Evolutionary conservation across 1,140 invertebrate species (phyloP).

Genomic region (Cepaea nemoralis): DNA sequence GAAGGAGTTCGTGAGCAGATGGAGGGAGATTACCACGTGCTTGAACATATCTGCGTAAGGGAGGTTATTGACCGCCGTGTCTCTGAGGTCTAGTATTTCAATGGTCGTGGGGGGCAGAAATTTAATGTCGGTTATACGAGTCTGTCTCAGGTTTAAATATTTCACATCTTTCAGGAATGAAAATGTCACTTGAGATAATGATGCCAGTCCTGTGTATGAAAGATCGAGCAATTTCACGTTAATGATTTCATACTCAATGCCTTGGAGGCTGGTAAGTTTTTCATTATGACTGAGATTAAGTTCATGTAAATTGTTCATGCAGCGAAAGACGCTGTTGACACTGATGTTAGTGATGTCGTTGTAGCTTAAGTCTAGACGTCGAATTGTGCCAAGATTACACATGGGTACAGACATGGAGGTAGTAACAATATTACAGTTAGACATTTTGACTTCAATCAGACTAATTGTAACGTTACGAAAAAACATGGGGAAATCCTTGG

Average conservation of each 20-base stretch:
- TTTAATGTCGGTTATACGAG: not conserved
- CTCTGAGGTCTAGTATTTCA: not conserved
- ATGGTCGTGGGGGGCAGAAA: not conserved
- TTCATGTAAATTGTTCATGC: not conserved
- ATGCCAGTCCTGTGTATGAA: not conserved
- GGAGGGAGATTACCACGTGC: not conserved
- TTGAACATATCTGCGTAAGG: slow-evolving; percentile 10
- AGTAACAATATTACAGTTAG: not conserved
- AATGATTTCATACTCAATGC: not conserved
- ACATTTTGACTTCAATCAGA: not conserved
- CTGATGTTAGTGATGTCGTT: not conserved
- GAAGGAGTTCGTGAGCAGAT: slow-evolving; percentile 13
- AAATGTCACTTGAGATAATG: not conserved
- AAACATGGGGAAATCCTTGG: not conserved
- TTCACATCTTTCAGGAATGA: not conserved
- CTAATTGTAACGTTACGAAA: not conserved
- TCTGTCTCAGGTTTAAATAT: not conserved
- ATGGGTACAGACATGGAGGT: not conserved
- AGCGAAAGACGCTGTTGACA: not conserved
- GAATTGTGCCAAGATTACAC: not conserved
- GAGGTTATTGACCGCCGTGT: too few species aligned
- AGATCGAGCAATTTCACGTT: not conserved
- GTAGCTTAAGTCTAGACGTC: slow-evolving; percentile 1
- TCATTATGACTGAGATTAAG: not conserved
- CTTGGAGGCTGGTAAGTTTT: not conserved